Conservation (phyloP, 2,113 vertebrate species). For the Nyctereutes procyonoides region DNA sequence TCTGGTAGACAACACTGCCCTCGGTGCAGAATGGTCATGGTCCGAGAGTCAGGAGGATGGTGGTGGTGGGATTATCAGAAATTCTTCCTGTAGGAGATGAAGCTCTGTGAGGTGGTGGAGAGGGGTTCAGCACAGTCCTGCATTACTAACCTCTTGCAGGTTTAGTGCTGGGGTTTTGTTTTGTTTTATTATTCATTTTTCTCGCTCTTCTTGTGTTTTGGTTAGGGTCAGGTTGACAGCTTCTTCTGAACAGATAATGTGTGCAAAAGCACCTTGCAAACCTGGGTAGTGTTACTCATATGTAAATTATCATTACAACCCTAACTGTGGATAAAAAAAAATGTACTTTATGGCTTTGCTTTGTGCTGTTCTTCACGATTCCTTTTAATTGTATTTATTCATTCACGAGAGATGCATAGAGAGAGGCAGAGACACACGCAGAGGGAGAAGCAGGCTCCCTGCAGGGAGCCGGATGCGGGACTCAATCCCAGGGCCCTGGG, state of each 20-base stretch:
- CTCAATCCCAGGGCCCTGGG: no score
- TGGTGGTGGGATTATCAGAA: neutral
- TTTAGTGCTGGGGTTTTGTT: no score
- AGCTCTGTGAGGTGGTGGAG: neutral
- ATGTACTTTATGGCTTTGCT: neutral
- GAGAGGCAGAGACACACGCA: no score
- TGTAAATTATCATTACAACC: neutral
- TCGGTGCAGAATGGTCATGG: neutral
- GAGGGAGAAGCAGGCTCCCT: no score
- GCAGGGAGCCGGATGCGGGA: no score
- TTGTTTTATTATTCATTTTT: neutral
- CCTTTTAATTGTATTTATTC: no score
- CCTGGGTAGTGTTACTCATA: neutral
- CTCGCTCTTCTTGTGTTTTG: slow-evolving; percentile 7
- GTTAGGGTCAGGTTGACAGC: neutral
- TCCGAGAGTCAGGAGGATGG: neutral
- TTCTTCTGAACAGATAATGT: slow-evolving; percentile 21
- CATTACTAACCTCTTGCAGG: neutral
- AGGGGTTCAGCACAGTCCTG: neutral
- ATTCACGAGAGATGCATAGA: no score
- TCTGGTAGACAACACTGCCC: neutral
- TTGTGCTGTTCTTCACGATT: no score
- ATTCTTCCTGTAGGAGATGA: neutral
- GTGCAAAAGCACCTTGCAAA: neutral
- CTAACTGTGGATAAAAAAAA: neutral